Conservation (phyloP, 2,113 vertebrate genomes). For the Dipodomys spectabilis region DNA sequence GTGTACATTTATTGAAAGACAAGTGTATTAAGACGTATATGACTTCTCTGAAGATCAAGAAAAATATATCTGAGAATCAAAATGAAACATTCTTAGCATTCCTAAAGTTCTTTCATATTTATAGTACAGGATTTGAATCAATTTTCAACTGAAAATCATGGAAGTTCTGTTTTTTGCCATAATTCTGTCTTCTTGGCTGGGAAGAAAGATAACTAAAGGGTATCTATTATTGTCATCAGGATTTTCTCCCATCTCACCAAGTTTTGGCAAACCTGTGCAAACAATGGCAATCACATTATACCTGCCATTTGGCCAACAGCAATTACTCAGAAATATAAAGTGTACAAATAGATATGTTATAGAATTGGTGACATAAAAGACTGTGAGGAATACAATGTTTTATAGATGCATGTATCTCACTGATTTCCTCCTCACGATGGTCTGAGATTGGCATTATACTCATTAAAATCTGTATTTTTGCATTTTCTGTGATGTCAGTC, state of each 20-base stretch:
- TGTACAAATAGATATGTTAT: background rate
- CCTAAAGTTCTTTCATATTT: background rate
- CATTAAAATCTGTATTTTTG: background rate
- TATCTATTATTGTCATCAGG: background rate
- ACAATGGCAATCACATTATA: background rate
- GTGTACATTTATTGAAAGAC: slow-evolving; percentile 21
- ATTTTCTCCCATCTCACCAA: background rate
- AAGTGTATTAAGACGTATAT: background rate
- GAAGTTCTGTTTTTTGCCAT: background rate
- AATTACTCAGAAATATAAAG: background rate
- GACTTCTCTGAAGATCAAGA: background rate
- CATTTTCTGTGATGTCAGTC: background rate
- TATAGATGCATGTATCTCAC: rapidly evolving
- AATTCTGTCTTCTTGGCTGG: background rate
- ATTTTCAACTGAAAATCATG: slow-evolving; percentile 29
- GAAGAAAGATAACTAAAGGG: background rate
- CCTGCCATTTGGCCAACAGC: background rate
- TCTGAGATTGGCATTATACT: background rate
- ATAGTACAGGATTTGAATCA: background rate
- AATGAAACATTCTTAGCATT: background rate
- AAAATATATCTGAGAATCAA: background rate
- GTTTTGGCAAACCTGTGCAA: background rate
- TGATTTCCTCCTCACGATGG: background rate
- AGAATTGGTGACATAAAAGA: background rate
- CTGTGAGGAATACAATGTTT: background rate